Conservation (phyloP, 2,888 invertebrate species). For the Podabrus alpinus region DNA sequence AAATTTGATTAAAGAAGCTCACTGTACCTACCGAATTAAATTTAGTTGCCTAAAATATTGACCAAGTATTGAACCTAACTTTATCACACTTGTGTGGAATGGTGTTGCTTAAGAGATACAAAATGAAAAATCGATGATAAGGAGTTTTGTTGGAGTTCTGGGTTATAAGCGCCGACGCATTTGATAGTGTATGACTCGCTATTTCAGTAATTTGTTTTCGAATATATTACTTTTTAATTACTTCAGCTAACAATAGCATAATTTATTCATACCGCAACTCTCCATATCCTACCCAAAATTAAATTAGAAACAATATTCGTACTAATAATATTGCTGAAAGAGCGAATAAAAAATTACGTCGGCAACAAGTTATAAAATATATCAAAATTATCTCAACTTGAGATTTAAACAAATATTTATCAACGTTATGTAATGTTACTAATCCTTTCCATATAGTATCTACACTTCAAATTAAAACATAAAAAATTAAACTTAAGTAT, state of each 20-base stretch:
- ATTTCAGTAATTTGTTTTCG: background rate
- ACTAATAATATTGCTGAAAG: background rate
- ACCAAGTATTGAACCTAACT: background rate
- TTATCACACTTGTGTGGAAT: background rate
- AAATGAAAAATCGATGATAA: constrained; percentile 22
- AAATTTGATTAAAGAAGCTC: background rate
- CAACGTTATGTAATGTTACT: background rate
- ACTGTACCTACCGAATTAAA: background rate
- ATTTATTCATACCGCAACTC: background rate
- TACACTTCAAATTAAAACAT: no score
- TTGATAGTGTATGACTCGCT: background rate
- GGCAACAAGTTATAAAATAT: background rate
- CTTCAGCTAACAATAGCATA: background rate
- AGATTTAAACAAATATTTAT: background rate
- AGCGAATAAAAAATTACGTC: background rate
- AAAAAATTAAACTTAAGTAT: no score
- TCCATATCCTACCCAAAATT: background rate
- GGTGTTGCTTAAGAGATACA: constrained; percentile 3
- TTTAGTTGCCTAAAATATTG: background rate
- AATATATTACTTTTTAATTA: background rate
- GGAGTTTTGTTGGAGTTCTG: constrained; percentile 5
- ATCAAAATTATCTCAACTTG: background rate
- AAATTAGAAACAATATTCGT: background rate
- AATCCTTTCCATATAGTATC: no score
- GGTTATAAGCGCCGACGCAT: constrained; percentile 20